Evolutionary conservation across 2,888 invertebrate genomes (phyloP).

Genomic region (Mamestra brassicae): DNA sequence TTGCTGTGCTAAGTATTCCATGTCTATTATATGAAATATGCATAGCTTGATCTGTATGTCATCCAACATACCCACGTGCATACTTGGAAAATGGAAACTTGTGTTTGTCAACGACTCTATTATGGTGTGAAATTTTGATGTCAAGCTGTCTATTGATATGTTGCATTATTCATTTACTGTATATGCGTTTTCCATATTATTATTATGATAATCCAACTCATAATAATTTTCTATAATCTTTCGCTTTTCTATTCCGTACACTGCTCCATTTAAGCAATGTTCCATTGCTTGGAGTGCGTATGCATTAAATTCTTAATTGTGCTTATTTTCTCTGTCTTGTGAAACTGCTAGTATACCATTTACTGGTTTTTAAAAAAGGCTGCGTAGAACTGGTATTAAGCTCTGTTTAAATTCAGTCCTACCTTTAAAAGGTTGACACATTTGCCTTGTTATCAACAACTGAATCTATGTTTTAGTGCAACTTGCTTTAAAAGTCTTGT

Average conservation of each 20-base stretch:
- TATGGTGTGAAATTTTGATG: conserved; percentile 63
- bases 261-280: conserved; percentile 14
- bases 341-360: conserved; percentile 19
- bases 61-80: conserved; percentile 52
- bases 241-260: conserved; percentile 2
- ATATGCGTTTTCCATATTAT: conserved; percentile 4
- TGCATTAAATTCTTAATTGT: conserved; percentile 17
- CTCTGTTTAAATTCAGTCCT: conserved; percentile 42
- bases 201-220: conserved; percentile 13
- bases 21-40: conserved; percentile 61
- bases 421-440: conserved; percentile 55
- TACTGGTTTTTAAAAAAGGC: conserved; percentile 9
- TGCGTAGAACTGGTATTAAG: conserved; percentile 29
- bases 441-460: conserved; percentile 54
- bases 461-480: conserved; percentile 55
- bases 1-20: conserved; percentile 55
- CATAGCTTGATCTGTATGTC: conserved; percentile 62
- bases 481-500: conserved; percentile 51
- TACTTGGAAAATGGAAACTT: conserved; percentile 61
- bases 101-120: conserved; percentile 42
- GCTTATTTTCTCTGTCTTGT: conserved; percentile 21
- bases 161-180: conserved; percentile 54
- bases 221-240: conserved; percentile 6
- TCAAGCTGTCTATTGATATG: conserved; percentile 32
- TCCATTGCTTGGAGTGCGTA: neutral